phyloP scores from a whole-genome alignment of 2,888 invertebrate species.

The Dysmachus trigonus region DNA sequence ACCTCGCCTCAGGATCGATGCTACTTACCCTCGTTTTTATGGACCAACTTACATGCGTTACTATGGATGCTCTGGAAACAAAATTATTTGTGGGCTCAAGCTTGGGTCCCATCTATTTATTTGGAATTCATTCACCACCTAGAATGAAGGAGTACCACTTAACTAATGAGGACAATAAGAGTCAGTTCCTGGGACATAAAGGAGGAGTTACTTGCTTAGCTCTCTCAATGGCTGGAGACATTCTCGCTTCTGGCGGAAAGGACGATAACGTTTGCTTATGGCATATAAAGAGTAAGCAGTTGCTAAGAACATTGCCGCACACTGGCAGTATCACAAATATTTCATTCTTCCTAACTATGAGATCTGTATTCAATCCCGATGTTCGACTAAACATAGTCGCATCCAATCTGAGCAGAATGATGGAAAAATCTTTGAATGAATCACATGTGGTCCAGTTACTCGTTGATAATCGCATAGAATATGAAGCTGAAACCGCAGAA shows the following conservation, averaged over 20 bases:
- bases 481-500: not conserved
- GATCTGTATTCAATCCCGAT: constrained; percentile 70
- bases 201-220: constrained; percentile 75
- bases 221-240: constrained; percentile 75
- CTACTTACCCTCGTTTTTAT: constrained; percentile 80
- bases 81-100: constrained; percentile 78
- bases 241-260: constrained; percentile 78
- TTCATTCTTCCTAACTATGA: constrained; percentile 70
- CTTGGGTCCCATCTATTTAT: constrained; percentile 76
- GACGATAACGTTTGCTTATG: constrained; percentile 81
- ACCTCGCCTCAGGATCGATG: constrained; percentile 73
- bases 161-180: constrained; percentile 66
- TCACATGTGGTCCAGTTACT: constrained; percentile 43
- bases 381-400: constrained; percentile 69
- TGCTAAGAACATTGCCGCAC: constrained; percentile 74
- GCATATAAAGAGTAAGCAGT: constrained; percentile 81
- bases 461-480: constrained; percentile 44
- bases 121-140: constrained; percentile 74
- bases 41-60: constrained; percentile 73
- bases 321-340: constrained; percentile 81
- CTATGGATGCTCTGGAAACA: constrained; percentile 75
- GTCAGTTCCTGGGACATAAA: constrained; percentile 74
- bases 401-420: constrained; percentile 72
- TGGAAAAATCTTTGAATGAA: constrained; percentile 61
- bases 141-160: constrained; percentile 73